Evolutionary conservation across 2,888 invertebrate genomes (phyloP), one percentile per base, ranked within the genome.

Genomic region (Thelaira solivaga): DNA sequence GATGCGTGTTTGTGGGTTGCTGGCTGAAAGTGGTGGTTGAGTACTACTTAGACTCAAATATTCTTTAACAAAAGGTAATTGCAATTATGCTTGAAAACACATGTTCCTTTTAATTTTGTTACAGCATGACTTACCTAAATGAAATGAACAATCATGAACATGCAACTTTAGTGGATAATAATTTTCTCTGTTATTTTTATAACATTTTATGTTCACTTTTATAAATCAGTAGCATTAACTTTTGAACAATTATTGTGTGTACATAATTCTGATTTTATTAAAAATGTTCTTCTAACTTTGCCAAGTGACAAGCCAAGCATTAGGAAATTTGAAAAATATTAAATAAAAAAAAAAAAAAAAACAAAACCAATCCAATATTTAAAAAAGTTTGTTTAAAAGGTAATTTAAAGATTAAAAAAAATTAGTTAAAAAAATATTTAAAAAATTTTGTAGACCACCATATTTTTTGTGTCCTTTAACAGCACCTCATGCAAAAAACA

Each of bases 11-110:
- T 31, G 8, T 67, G 65, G 41, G 5, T 13, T 18, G 0, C 4
- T 31, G 16, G 6, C n/a, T 20, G 20, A 29, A 55, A 26, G n/a
- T n/a, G 72, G 68, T 77, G 49, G 76, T 76, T 59, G 53, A 24
- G 39, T n/a, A 31, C 24, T 34, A 47, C 11, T 8, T n/a, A 53
- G 26, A 68, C 41, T n/a, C n/a, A n/a, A n/a, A n/a, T n/a, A n/a
- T n/a, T n/a, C n/a, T 51, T 29, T 18, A 41, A 73, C 6, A 47
- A 65, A 64, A 64, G 59, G 16, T 78, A 13, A 8, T 16, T 51
- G 61, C 69, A 73, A 73, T 78, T 69, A 59, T 13, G 20, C 26
- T 13, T n/a, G 20, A 71, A 55, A 16, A 55, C 72, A 72, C 64
- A 69, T 78, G 78, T 65, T 71, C 55, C 53, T 61, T 29, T 18